These are phyloP conservation scores for Tetragonula carbonaria DNA, from an alignment of 2,888 invertebrate genomes.

Conservation along the genomic window DNA sequence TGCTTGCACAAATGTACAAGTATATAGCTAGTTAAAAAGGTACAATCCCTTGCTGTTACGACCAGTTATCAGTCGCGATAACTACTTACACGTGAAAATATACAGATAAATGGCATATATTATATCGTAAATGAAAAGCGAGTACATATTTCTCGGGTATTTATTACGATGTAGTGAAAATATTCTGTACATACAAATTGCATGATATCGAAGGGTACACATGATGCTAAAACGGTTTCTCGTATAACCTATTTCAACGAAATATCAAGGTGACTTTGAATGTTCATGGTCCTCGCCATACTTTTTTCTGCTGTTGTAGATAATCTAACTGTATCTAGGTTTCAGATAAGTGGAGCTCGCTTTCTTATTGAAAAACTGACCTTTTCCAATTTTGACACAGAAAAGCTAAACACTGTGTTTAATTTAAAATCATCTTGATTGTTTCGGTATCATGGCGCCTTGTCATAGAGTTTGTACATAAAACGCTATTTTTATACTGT, in stretches of 20 bases:
- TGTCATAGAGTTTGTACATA: no score
- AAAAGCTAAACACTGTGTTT: not conserved
- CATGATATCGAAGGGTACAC: not conserved
- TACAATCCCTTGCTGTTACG: not conserved
- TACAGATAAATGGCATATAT: not conserved
- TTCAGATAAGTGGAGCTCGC: not conserved
- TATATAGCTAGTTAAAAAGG: not conserved
- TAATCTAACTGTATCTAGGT: not conserved
- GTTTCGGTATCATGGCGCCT: no score
- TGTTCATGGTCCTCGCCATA: not conserved
- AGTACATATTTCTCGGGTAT: not conserved
- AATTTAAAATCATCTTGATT: no score
- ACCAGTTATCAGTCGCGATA: not conserved
- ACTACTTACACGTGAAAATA: not conserved
- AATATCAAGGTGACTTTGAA: conserved; percentile 7
- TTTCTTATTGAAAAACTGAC: not conserved
- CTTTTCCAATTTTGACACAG: not conserved
- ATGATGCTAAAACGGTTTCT: not conserved
- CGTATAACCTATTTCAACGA: not conserved
- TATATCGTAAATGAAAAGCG: not conserved
- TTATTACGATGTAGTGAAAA: not conserved
- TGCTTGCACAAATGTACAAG: not conserved
- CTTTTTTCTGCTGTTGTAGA: not conserved
- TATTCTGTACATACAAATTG: not conserved
- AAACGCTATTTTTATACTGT: no score